phyloP scores from a whole-genome alignment of 2,888 invertebrate genomes.

The Leucania comma region DNA sequence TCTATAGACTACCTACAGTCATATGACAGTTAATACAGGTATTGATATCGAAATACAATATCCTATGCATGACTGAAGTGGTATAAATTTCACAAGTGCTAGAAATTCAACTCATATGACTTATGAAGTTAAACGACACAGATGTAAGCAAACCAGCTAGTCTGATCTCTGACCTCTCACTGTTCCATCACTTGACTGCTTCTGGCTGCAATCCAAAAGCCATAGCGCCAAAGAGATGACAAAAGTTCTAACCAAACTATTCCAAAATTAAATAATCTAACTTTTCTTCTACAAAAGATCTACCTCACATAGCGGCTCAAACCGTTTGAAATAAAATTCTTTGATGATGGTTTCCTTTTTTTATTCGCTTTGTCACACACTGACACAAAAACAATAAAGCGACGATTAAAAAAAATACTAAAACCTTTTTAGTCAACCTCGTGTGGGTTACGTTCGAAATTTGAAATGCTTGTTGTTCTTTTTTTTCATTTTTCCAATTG shows the following conservation, averaged over 20 bases:
- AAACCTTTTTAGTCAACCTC: background rate
- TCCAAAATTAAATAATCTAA: background rate
- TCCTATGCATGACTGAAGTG: conserved; percentile 11
- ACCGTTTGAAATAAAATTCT: background rate
- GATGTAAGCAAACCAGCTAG: background rate
- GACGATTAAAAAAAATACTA: background rate
- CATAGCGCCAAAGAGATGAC: background rate
- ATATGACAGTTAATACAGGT: background rate
- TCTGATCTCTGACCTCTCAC: background rate
- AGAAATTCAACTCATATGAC: background rate
- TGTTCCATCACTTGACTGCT: conserved; percentile 1
- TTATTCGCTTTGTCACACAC: background rate
- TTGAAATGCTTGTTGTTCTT: too few species aligned
- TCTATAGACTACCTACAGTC: background rate
- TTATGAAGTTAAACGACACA: background rate
- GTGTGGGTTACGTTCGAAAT: background rate
- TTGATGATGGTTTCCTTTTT: background rate
- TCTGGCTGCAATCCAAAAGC: conserved; percentile 20
- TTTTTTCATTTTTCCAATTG: background rate
- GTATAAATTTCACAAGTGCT: conserved; percentile 20
- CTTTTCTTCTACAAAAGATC: conserved; percentile 1
- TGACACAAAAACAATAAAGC: background rate
- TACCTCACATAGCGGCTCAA: background rate
- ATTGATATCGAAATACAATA: conserved; percentile 17
- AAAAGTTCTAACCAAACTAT: conserved; percentile 1